Evolutionary conservation across 30 jellyfish, hydroid and myxozoan genomes (phyloP), one percentile per base, ranked within the genome.

Genomic region (Rhopilema esculentum): DNA sequence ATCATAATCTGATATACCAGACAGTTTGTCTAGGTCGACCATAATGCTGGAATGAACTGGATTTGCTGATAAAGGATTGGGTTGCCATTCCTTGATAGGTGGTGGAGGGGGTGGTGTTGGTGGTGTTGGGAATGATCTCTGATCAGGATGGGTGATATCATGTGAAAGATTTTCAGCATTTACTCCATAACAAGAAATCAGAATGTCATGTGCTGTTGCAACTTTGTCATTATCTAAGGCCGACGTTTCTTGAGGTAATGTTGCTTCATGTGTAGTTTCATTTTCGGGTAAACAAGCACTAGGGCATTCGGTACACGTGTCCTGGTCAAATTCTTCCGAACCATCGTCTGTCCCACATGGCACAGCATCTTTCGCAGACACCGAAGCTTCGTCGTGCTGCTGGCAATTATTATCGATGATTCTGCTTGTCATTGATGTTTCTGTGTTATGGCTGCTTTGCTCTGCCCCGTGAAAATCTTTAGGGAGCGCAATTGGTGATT

Each of bases 41-140:
- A 40, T 2, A 40, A 12, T 12, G 12, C 12, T 2, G 12, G 57
- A 40, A 40, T 6, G 9, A 2, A 2, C 57, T 40, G 6, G 57
- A 6, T 40, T 40, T 40, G n/a, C n/a, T n/a, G 57, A 40, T 40
- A 40, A 12, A 40, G 57, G 12, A 40, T 40, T 40, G 12, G 6
- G 6, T 12, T 12, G 6, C 57, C 57, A 2, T 12, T 40, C 57
- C 12, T 40, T 6, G 12, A 2, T 6, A 12, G 69, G 28, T 30
- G 69, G 69, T 8, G 32, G 69, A 17, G 84, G 84, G 29, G 84
- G 69, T 30, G 84, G 88, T 27, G 88, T 75, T n/a, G 88, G 78
- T 15, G 86, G 86, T 51, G 74, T 62, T 25, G 71, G 71, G 0
- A 64, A 9, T 22, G 86, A 49, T 17, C 31, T 7, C 16, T 66